These are phyloP conservation scores for Nannoperca australis DNA, from an alignment of 2,797 vertebrate genomes.

Conservation along the genomic window DNA sequence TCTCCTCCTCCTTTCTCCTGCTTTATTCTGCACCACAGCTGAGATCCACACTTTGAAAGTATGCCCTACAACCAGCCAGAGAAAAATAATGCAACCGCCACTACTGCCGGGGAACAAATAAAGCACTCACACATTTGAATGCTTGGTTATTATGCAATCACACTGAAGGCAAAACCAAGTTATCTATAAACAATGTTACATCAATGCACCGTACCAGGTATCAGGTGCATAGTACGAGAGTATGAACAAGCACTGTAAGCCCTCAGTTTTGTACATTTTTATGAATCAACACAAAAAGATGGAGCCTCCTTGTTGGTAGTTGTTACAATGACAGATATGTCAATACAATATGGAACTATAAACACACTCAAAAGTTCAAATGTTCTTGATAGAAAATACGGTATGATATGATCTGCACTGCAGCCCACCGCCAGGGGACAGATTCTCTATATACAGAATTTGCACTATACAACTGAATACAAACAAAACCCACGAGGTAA, in stretches of 20 bases:
- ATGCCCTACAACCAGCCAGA: slow-evolving; percentile 81
- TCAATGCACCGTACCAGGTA: slow-evolving; percentile 64
- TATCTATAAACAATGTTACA: slow-evolving; percentile 75
- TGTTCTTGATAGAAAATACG: slow-evolving; percentile 37
- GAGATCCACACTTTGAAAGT: slow-evolving; percentile 81
- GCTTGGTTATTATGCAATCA: slow-evolving; percentile 81
- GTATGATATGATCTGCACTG: slow-evolving; percentile 39
- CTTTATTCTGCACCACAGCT: slow-evolving; percentile 79
- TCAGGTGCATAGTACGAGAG: slow-evolving; percentile 58
- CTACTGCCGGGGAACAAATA: slow-evolving; percentile 76
- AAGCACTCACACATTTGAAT: slow-evolving; percentile 79
- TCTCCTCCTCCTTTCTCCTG: slow-evolving; percentile 67
- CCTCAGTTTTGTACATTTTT: slow-evolving; percentile 53
- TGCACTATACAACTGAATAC: slow-evolving; percentile 15
- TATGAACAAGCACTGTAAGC: slow-evolving; percentile 52
- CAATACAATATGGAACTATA: slow-evolving; percentile 29
- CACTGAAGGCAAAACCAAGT: slow-evolving; percentile 68
- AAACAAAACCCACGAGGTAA: slow-evolving; percentile 29
- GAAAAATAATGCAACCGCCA: slow-evolving; percentile 71
- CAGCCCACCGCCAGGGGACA: slow-evolving; percentile 46
- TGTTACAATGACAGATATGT: slow-evolving; percentile 42
- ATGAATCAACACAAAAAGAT: slow-evolving; percentile 66
- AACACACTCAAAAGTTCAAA: slow-evolving; percentile 28
- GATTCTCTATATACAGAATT: slow-evolving; percentile 25
- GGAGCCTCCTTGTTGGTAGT: slow-evolving; percentile 44